Evolutionary conservation across 2,888 invertebrate species (phyloP), one percentile per base, ranked within the genome.

Genomic region (Philopedon plagiatum): DNA sequence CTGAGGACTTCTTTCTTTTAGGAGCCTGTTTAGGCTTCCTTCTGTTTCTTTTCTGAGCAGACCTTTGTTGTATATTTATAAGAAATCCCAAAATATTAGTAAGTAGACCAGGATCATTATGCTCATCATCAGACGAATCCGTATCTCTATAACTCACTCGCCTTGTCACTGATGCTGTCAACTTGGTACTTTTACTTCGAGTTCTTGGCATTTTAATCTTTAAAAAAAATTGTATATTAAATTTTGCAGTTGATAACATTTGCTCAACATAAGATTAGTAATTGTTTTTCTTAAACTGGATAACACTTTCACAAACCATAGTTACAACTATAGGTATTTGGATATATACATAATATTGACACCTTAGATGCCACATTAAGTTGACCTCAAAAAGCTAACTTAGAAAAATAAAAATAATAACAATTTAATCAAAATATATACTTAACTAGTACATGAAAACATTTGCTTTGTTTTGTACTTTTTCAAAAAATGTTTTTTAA

Each of bases 11-110:
- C 26, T n/a, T 49, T 11, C 26, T 49, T 23, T 49, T 49, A 5
- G 13, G 7, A 34, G 34, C 32, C n/a, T 23, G 34, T 7, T 23
- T 34, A 13, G 34, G 9, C 15, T 11, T 18, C 5, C 13, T 34
- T 23, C 18, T 34, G 15, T 23, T 57, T 11, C 46, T 61, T 44
- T 44, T 61, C 26, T 26, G 44, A 41, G 57, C 39, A 8, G 57
- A 34, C 23, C 37, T 21, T n/a, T 15, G 61, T n/a, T 46, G 46
- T n/a, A 57, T 57, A 5, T 34, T 13, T 46, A 61, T 61, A n/a
- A 61, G 21, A 19, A 61, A 26, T 29, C 61, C 61, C 34, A 61
- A 49, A 44, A 61, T 21, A 41, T 23, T 44, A 18, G 29, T 41
- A 23, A 61, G 15, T 29, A 61, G 8, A 7, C 46, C 44, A 21